These are phyloP conservation scores for Netelia virgata DNA, from an alignment of 2,888 invertebrate genomes.

Conservation along the genomic window DNA sequence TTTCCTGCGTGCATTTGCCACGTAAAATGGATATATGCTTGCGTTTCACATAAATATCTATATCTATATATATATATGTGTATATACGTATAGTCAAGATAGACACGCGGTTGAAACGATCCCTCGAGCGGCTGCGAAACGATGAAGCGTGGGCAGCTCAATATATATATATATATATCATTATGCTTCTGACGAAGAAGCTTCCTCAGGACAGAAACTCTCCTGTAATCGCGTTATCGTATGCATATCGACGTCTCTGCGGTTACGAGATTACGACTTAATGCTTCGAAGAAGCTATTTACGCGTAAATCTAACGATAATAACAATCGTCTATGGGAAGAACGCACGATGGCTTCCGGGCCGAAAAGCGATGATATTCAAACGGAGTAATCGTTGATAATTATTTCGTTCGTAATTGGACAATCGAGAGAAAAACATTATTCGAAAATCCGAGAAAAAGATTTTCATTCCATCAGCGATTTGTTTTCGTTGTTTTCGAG, in stretches of 20 bases:
- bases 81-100: conserved; percentile 12
- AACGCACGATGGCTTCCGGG: too few relatives aligned
- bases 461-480: neutral
- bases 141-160: conserved; percentile 58
- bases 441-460: too few relatives aligned
- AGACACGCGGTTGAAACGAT: conserved; percentile 40
- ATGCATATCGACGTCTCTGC: conserved; percentile 35
- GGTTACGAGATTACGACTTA: conserved; percentile 46
- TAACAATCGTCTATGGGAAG: too few relatives aligned
- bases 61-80: too few relatives aligned
- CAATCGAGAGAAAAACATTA: too few relatives aligned
- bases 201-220: conserved; percentile 38
- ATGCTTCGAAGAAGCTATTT: conserved; percentile 23
- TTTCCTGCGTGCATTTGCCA: conserved; percentile 43
- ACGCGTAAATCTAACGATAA: neutral
- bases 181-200: conserved; percentile 25
- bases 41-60: conserved; percentile 22
- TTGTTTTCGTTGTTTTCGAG: neutral
- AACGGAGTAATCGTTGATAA: too few relatives aligned
- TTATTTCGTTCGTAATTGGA: too few relatives aligned
- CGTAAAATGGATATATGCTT: conserved; percentile 31
- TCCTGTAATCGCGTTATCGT: conserved; percentile 55
- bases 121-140: conserved; percentile 46
- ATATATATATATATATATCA: conserved; percentile 10
- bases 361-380: too few relatives aligned